Conservation (phyloP, 2,888 invertebrate species). For the Nomada fucata region DNA sequence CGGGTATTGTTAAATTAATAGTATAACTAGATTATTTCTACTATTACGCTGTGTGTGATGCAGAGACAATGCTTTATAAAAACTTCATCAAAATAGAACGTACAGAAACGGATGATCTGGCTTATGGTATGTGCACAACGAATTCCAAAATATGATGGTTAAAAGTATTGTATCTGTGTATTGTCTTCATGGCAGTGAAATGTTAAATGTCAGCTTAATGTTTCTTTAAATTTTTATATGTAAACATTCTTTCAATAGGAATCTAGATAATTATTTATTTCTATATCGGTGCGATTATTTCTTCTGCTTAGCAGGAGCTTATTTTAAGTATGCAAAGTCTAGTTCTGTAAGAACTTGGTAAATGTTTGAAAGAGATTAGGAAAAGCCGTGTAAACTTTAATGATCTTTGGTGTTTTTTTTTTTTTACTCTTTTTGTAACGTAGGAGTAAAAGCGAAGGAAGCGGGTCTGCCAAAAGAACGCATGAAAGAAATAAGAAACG, state of each 20-base stretch:
- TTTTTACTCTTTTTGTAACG: conserved; percentile 30
- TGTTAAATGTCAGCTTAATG: conserved; percentile 70
- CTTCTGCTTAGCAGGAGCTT: conserved; percentile 63
- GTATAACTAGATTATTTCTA: conserved; percentile 62
- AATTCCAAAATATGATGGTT: conserved; percentile 67
- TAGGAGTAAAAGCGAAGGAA: conserved; percentile 25
- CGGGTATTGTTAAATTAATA: conserved; percentile 64
- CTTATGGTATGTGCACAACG: conserved; percentile 72
- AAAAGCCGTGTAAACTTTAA: conserved; percentile 53
- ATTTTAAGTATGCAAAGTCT: conserved; percentile 68
- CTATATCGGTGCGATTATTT: conserved; percentile 68
- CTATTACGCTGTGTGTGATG: conserved; percentile 53
- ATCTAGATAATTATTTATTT: conserved; percentile 72
- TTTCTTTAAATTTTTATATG: conserved; percentile 71
- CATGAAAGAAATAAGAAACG: conserved; percentile 35
- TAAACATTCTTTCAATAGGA: conserved; percentile 67
- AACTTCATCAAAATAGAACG: conserved; percentile 73
- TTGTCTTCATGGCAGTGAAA: conserved; percentile 69
- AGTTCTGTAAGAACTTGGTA: conserved; percentile 64
- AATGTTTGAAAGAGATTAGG: conserved; percentile 57
- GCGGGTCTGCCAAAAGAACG: conserved; percentile 19
- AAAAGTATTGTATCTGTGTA: conserved; percentile 72
- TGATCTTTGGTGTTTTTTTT: conserved; percentile 19
- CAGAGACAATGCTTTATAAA: conserved; percentile 58
- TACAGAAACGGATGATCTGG: conserved; percentile 56